Evolutionary conservation across 2,113 vertebrate species (phyloP), one percentile per base, ranked within the genome.

Genomic region (Laticauda colubrina): DNA sequence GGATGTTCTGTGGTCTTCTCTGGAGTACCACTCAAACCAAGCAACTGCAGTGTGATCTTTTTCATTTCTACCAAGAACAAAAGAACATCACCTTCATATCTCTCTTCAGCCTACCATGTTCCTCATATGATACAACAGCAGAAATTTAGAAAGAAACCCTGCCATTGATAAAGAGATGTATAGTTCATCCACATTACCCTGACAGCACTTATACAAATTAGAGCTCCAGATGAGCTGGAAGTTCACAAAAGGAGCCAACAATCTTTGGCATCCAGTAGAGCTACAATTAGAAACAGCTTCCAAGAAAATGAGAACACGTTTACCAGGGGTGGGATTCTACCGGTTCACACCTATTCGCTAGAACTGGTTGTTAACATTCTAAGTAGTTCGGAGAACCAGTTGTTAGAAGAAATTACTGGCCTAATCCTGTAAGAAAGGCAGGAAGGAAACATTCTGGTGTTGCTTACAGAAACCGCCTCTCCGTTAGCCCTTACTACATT

Each of bases 261-360:
- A 91, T 20, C 24, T 88, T 55, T 69, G n/a, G 86, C 8, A 29
- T 39, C 94, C 95, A 92, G 88, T 21, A 24, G 18, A 39, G 93
- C 95, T 96, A 96, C 91, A 91, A 95, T 95, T 97, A 95, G 95
- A 93, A 94, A 93, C 89, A 54, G 34, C 94, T 94, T 92, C 90
- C 20, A 23, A 59, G 53, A 43, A 61, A 45, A 29, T 53, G 23
- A 59, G 88, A 90, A 75, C 61, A 43, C 34, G 39, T 81, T 21
- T 21, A 45, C 45, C 45, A 45, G 45, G 45, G 45, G 45, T 45
- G 45, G 45, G 45, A 45, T 45, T 45, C 45, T 45, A 45, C 45
- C 45, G 5, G 45, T 45, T 45, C 5, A 4, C 45, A 45, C 45
- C 45, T 45, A 45, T 45, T 45, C 45, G 0, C 45, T 45, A 45